Base-by-base conservation (phyloP, 2,888 invertebrate genomes). In the Petrophora chlorosata region DNA sequence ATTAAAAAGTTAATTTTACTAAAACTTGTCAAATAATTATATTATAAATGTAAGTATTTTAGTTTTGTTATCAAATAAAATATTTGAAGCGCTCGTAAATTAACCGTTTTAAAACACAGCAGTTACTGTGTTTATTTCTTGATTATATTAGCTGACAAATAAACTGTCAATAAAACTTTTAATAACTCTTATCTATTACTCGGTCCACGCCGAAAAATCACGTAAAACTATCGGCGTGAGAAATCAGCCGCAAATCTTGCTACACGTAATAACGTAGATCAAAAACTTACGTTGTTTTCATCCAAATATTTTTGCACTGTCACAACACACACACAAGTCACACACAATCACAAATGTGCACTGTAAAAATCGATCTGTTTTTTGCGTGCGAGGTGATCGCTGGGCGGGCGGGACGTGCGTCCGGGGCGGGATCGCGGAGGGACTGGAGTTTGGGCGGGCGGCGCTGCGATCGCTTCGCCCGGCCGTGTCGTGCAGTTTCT, bases 281-380 rank as follows among this genome's bases (percentile, higher is more conserved):
- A 40, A 46, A 51, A 47, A 53, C 55, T 57, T 42, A 48, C 43
- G 36, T 50, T n/a, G n/a, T 10, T 19, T 23, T 35, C 29, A 60
- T 61, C 60, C 61, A 42, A 53, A 23, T 16, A 38, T 32, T 17
- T 41, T 28, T 8, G 12, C 47, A 42, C 47, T 42, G 9, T 12
- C 53, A 57, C 53, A 19, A 33, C 40, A 48, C 52, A 49, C 51
- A 51, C 51, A 56, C 53, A 48, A 16, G 38, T 14, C 40, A 51
- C 54, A 49, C 59, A 50, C 49, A 42, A 49, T 40, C 58, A 56
- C 53, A 36, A 41, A 39, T 29, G 38, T 38, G 42, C 60, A 61
- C 58, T 45, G 35, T 46, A 56, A 53, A 54, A 61, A 61, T 61
- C 61, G 58, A 61, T 61, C 28, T 55, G 53, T 55, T 56, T 50